Evolutionary conservation across 1,140 invertebrate genomes (phyloP).

Genomic region (Drosophila tsacasi): DNA sequence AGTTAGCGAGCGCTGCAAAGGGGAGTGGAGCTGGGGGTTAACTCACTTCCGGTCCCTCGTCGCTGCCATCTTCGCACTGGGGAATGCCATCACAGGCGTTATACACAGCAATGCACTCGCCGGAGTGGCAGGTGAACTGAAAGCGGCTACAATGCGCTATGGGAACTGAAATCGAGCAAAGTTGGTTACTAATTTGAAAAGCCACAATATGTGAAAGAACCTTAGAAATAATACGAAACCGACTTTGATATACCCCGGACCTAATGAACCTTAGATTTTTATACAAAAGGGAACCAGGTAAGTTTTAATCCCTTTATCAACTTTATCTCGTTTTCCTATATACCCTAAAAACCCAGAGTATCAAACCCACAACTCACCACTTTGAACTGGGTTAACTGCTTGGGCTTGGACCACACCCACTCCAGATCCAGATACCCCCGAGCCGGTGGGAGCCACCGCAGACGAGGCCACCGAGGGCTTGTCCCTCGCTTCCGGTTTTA

Average conservation of each 20-base stretch:
- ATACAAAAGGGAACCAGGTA: too few relatives aligned
- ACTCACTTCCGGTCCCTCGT: constrained; percentile 92
- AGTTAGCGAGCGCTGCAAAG: constrained; percentile 16
- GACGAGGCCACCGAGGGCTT: constrained; percentile 51
- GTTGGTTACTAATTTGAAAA: constrained; percentile 36
- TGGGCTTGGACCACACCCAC: constrained; percentile 28
- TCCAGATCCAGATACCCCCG: constrained; percentile 12
- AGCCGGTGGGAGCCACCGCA: constrained; percentile 16
- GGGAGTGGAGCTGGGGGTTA: not conserved
- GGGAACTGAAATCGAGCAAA: constrained; percentile 44
- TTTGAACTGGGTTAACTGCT: constrained; percentile 41
- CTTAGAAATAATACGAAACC: not conserved
- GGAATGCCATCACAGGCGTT: constrained; percentile 98
- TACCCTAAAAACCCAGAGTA: not conserved
- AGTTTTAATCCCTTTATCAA: not conserved
- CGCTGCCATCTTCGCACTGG: constrained; percentile 96
- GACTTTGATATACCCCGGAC: not conserved
- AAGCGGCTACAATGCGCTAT: constrained; percentile 89
- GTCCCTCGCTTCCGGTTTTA: constrained; percentile 70
- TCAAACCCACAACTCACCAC: constrained; percentile 41
- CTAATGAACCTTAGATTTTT: too few relatives aligned
- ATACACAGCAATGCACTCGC: constrained; percentile 97
- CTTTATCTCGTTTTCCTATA: not conserved
- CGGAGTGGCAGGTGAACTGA: constrained; percentile 94
- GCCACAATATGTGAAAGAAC: not conserved